Evolutionary conservation across 2,888 invertebrate genomes (phyloP).

Genomic region (Beris morrisii): DNA sequence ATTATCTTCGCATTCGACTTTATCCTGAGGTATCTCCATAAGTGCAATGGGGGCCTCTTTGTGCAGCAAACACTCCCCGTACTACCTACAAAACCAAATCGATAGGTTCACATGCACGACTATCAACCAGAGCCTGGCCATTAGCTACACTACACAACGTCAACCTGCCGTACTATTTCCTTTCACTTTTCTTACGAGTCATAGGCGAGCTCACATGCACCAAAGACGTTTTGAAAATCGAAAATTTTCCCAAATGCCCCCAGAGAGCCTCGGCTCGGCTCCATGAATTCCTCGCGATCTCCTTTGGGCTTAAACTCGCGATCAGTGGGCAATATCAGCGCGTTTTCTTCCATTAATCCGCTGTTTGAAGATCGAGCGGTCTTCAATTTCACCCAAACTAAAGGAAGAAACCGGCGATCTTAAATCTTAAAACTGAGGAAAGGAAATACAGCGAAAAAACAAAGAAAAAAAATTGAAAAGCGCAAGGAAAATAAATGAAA

Average conservation of each 20-base stretch:
- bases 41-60: slow-evolving; percentile 18
- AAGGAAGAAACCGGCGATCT: slow-evolving; percentile 1
- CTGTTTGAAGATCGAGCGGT: too few species aligned
- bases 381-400: neutral
- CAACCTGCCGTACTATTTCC: slow-evolving; percentile 37
- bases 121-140: slow-evolving; percentile 17
- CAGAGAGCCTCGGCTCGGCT: too few species aligned
- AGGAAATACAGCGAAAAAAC: neutral
- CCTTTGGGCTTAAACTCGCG: too few species aligned
- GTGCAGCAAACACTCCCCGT: slow-evolving; percentile 13
- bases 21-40: slow-evolving; percentile 33
- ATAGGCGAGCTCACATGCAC: neutral
- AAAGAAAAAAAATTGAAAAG: slow-evolving; percentile 8
- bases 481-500: slow-evolving; percentile 22
- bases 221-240: slow-evolving; percentile 11
- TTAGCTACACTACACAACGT: slow-evolving; percentile 23
- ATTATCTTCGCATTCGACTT: slow-evolving; percentile 38
- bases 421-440: neutral
- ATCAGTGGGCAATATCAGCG: too few species aligned
- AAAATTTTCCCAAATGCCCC: slow-evolving; percentile 11
- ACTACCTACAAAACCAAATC: slow-evolving; percentile 1
- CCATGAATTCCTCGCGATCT: too few species aligned
- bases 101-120: slow-evolving; percentile 6
- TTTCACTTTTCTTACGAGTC: slow-evolving; percentile 38
- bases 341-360: too few species aligned